Base-by-base conservation (phyloP, 2,888 invertebrate species). In the Drosophila algonquin region DNA sequence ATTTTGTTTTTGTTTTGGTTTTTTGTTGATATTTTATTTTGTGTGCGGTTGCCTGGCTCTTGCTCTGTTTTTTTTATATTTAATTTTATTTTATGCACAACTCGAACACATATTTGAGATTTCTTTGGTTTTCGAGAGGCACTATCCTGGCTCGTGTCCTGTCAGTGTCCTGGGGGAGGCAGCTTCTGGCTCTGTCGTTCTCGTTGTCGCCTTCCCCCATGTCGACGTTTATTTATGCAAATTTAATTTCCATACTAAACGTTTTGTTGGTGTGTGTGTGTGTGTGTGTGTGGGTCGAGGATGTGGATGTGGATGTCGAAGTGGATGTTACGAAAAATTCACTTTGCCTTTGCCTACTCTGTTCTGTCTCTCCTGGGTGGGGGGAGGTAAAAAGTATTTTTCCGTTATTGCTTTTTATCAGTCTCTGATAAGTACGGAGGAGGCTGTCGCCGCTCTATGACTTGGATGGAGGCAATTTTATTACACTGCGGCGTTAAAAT, bases 201-300 rank as follows among this genome's bases (percentile, higher is more conserved):
- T 65, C 64, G 64, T 72, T 74, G 76, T 77, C 73, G 77, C 72
- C 35, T 50, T 76, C 67, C 64, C 83, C 83, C 83, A 81, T 81
- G 85, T 85, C 81, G 85, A 81, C 85, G 80, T 86, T 83, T 87
- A 88, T 88, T 88, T 88, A 88, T 88, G 88, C 87, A 88, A 88
- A 88, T 86, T 87, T 87, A 85, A 86, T 86, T 86, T 86, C 85
- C 87, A 80, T 85, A 81, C 87, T 87, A 86, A 86, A 85, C 86
- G 86, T 65, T 84, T 56, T 73, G 14, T 67, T 67, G 57, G 71
- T 75, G 63, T 75, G 54, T 55, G 58, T 67, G 68, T 35, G 53
- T 40, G 35, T 54, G 60, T 50, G 47, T 56, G 55, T 21, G 48
- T 14, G 40, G 40, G 14, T 40, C 40, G 14, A n/a, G 48, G 58